Percentiles rank a stretch among this genome's conserved stretches.
These are phyloP conservation scores for Hypsopygia costalis DNA, from an alignment of 2,888 invertebrate genomes.

Conservation along the genomic window DNA sequence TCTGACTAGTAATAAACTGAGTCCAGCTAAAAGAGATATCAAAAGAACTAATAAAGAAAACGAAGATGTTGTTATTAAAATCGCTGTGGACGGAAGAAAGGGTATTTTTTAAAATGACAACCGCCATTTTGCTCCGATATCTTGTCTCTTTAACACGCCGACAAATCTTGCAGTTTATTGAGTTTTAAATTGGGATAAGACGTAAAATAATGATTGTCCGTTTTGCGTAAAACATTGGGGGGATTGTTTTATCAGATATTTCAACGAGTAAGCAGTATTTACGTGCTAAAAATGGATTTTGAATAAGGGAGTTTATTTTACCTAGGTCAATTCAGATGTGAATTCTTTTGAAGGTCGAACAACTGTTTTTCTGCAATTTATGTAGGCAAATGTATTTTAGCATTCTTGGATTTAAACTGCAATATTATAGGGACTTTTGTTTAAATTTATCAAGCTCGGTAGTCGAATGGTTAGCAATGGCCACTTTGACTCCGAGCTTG, in stretches of 20 bases:
- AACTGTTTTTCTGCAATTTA: too few species aligned
- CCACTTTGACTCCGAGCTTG: too few species aligned
- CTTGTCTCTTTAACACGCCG: constrained; percentile 42
- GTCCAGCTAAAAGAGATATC: constrained; percentile 63
- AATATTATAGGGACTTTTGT: too few species aligned
- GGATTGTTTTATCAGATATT: constrained; percentile 6
- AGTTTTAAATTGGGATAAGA: constrained; percentile 52
- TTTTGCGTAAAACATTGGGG: constrained; percentile 20
- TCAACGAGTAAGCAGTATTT: too few species aligned
- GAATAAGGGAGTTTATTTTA: too few species aligned
- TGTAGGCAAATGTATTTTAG: too few species aligned
- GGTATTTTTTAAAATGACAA: constrained; percentile 51
- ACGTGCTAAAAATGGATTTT: too few species aligned
- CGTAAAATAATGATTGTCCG: constrained; percentile 22
- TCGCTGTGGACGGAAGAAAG: constrained; percentile 58
- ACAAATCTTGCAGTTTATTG: constrained; percentile 58
- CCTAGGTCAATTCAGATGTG: too few species aligned
- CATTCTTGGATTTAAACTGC: too few species aligned
- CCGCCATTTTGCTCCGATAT: constrained; percentile 40
- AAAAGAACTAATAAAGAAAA: constrained; percentile 71
- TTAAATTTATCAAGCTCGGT: too few species aligned
- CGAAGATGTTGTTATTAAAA: constrained; percentile 69
- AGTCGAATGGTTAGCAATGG: too few species aligned
- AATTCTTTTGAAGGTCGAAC: too few species aligned
- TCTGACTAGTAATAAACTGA: constrained; percentile 77